Percentiles rank a stretch among this genome's conserved stretches.
Evolutionary conservation across 2,888 invertebrate genomes (phyloP).

Genomic region (Periphyllus acericola): DNA sequence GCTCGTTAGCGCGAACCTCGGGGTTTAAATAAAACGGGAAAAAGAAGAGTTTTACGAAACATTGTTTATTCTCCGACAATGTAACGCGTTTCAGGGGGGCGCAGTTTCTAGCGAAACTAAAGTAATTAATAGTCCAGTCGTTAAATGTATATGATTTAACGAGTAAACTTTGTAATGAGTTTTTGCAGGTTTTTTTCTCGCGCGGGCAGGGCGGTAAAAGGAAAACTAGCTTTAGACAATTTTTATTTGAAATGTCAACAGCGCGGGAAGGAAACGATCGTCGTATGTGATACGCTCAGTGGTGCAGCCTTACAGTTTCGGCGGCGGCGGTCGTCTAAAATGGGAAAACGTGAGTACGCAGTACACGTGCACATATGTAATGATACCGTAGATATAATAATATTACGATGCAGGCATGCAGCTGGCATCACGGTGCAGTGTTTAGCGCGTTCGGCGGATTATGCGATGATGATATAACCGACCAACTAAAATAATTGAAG

Average conservation of each 20-base stretch:
- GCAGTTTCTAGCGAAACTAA: slow-evolving; percentile 59
- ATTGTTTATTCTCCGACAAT: slow-evolving; percentile 60
- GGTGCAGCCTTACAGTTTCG: not conserved
- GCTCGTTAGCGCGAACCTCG: slow-evolving; percentile 55
- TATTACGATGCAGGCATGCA: too few species aligned
- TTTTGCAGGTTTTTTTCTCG: slow-evolving; percentile 40
- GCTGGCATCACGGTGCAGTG: too few species aligned
- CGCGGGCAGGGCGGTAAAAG: not conserved
- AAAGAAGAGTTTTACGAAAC: slow-evolving; percentile 56
- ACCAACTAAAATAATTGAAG: not conserved
- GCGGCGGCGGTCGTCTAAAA: not conserved
- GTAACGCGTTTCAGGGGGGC: slow-evolving; percentile 30
- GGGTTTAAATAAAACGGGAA: slow-evolving; percentile 48
- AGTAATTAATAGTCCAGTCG: slow-evolving; percentile 62
- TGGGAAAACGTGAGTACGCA: not conserved
- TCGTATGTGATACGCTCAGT: not conserved
- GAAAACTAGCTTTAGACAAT: slow-evolving; percentile 43
- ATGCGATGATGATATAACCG: not conserved
- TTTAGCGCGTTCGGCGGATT: too few species aligned
- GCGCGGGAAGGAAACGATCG: slow-evolving; percentile 7
- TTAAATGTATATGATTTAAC: slow-evolving; percentile 59
- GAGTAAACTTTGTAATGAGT: slow-evolving; percentile 62
- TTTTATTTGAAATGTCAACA: slow-evolving; percentile 49
- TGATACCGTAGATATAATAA: too few species aligned
- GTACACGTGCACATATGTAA: not conserved